Percentiles rank a stretch among this genome's conserved stretches.
Evolutionary conservation across 2,888 invertebrate species (phyloP).

Genomic region (Diadegma fenestrale): DNA sequence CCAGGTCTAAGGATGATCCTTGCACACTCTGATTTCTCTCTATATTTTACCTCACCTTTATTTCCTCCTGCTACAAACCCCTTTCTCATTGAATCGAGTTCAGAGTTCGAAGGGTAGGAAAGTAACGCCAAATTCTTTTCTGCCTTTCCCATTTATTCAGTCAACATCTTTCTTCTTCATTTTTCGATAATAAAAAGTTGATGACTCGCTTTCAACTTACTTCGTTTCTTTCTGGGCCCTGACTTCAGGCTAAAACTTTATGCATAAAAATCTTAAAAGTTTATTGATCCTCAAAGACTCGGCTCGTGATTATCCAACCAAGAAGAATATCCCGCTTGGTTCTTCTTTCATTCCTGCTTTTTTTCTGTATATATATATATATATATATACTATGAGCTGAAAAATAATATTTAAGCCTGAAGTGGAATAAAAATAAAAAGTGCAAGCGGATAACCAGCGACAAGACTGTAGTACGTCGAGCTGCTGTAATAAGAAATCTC

Average conservation of each 20-base stretch:
- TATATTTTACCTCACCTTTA: not conserved
- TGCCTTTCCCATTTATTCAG: not conserved
- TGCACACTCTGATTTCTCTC: not conserved
- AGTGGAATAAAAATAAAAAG: conserved; percentile 14
- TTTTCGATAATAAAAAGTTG: not conserved
- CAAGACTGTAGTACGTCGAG: conserved; percentile 39
- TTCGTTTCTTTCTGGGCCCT: not conserved
- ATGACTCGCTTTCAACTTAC: not conserved
- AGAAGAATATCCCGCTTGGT: not conserved
- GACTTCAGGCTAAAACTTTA: not conserved
- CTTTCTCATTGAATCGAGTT: not conserved
- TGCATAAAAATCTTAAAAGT: conserved; percentile 38
- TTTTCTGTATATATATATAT: too few relatives aligned
- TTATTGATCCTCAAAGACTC: conserved; percentile 49
- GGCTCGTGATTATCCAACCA: conserved; percentile 52
- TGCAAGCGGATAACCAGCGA: conserved; percentile 28
- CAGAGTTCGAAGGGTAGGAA: not conserved
- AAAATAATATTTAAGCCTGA: not conserved
- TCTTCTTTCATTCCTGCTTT: not conserved
- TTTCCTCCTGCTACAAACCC: not conserved
- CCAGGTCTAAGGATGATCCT: not conserved
- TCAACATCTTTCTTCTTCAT: not conserved
- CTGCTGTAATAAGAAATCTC: conserved; percentile 52
- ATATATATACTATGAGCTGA: not conserved
- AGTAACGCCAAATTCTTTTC: not conserved